Percentiles rank a stretch among this genome's conserved stretches.
These are phyloP conservation scores for Hetaerina americana DNA, from an alignment of 1,140 invertebrate species.

Conservation along the genomic window DNA sequence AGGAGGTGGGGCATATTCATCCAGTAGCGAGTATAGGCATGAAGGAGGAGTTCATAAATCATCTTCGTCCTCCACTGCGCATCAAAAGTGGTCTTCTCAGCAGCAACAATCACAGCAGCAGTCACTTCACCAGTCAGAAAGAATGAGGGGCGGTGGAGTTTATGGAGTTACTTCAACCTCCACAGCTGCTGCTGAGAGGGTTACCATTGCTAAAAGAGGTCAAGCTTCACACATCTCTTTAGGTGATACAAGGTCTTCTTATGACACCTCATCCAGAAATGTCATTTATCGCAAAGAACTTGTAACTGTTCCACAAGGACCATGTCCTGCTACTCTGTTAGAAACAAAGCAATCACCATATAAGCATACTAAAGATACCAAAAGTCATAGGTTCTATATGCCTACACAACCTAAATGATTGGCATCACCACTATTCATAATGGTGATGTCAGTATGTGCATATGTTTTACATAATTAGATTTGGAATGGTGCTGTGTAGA, in stretches of 20 bases:
- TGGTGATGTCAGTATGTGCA: too few relatives aligned
- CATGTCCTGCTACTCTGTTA: conserved; percentile 63
- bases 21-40: not conserved
- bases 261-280: conserved; percentile 10
- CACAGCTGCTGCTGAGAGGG: not conserved
- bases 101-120: conserved; percentile 46
- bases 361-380: conserved; percentile 66
- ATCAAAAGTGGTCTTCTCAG: not conserved
- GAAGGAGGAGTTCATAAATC: not conserved
- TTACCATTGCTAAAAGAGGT: conserved; percentile 36
- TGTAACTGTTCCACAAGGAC: conserved; percentile 46
- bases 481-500: too few relatives aligned
- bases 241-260: conserved; percentile 33
- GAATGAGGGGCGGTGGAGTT: conserved; percentile 30
- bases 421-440: too few relatives aligned
- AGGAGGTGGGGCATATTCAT: not conserved
- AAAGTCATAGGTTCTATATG: conserved; percentile 69
- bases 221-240: conserved; percentile 60
- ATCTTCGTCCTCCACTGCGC: not conserved
- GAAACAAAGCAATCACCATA: conserved; percentile 53
- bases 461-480: too few relatives aligned
- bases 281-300: conserved; percentile 57
- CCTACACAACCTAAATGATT: conserved; percentile 22
- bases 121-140: conserved; percentile 54
- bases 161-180: not conserved